These are phyloP conservation scores for Bradysia coprophila DNA, from an alignment of 1,140 invertebrate species.

Conservation along the genomic window DNA sequence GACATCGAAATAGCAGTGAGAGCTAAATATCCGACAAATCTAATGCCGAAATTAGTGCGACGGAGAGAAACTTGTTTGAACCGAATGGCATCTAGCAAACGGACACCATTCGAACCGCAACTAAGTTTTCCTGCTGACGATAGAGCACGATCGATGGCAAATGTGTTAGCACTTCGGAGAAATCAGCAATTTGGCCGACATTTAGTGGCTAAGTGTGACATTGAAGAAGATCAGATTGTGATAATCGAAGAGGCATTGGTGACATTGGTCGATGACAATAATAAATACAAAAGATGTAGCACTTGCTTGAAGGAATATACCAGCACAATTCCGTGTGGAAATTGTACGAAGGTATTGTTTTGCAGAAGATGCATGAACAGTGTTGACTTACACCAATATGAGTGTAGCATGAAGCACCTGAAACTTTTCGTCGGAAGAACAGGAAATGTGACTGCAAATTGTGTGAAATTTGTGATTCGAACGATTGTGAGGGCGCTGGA, in stretches of 20 bases:
- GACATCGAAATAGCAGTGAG: background rate
- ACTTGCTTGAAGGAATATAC: background rate
- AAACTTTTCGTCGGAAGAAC: constrained; percentile 8
- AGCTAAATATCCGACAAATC: background rate
- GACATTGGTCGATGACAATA: background rate
- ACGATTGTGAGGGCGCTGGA: constrained; percentile 22
- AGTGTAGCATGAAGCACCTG: constrained; percentile 11
- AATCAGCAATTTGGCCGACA: background rate
- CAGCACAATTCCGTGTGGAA: background rate
- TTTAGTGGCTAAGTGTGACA: background rate
- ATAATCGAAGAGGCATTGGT: background rate
- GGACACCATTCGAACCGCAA: constrained; percentile 7
- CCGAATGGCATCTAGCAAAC: constrained; percentile 6
- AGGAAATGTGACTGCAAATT: constrained; percentile 13
- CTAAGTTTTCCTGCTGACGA: background rate
- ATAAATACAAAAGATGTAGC: constrained; percentile 11
- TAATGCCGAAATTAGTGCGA: background rate
- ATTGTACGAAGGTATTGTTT: background rate
- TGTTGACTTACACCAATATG: background rate
- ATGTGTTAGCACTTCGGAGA: background rate
- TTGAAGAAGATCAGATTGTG: background rate
- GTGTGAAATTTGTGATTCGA: constrained; percentile 10
- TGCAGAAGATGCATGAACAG: background rate
- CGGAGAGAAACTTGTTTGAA: constrained; percentile 4
- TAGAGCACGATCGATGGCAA: constrained; percentile 16